Evolutionary conservation across 2,797 vertebrate genomes (phyloP).

Genomic region (Discoglossus pictus): DNA sequence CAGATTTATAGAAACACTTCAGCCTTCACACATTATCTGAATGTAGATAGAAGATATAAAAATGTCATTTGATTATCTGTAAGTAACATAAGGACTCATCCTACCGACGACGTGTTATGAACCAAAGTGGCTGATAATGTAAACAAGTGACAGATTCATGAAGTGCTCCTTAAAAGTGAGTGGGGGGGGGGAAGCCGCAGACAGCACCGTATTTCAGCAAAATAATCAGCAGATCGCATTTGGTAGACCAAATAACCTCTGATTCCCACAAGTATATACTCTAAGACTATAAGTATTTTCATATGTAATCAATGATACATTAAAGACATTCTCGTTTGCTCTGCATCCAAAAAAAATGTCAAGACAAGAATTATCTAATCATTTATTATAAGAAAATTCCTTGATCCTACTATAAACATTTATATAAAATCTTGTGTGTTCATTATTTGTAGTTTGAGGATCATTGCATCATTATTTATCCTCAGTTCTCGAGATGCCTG

Average conservation of each 20-base stretch:
- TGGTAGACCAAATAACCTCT: conserved; percentile 8
- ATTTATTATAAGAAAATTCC: conserved; percentile 33
- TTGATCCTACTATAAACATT: conserved; percentile 34
- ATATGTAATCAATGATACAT: conserved; percentile 12
- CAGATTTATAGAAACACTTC: too few relatives aligned
- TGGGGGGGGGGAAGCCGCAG: too few relatives aligned
- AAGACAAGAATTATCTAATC: conserved; percentile 9
- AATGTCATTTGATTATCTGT: too few relatives aligned
- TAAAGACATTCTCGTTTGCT: conserved; percentile 16
- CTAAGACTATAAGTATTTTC: conserved; percentile 21
- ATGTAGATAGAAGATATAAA: too few relatives aligned
- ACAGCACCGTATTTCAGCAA: too few relatives aligned
- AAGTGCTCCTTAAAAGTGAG: too few relatives aligned
- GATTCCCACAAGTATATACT: conserved; percentile 1
- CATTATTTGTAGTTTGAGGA: conserved; percentile 8
- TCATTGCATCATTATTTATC: conserved; percentile 28
- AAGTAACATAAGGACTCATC: too few relatives aligned
- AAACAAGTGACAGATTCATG: too few relatives aligned
- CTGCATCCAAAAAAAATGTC: conserved; percentile 7
- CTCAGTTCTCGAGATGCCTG: neutral
- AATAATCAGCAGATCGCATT: conserved; percentile 1
- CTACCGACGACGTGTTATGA: too few relatives aligned
- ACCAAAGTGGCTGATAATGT: too few relatives aligned
- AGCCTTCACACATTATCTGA: too few relatives aligned
- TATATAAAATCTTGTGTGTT: conserved; percentile 17